A percentile compares a stretch with the other conserved stretches of the same genome.
phyloP scores from a whole-genome alignment of 1,140 invertebrate species.

The Bombus fervidus region DNA sequence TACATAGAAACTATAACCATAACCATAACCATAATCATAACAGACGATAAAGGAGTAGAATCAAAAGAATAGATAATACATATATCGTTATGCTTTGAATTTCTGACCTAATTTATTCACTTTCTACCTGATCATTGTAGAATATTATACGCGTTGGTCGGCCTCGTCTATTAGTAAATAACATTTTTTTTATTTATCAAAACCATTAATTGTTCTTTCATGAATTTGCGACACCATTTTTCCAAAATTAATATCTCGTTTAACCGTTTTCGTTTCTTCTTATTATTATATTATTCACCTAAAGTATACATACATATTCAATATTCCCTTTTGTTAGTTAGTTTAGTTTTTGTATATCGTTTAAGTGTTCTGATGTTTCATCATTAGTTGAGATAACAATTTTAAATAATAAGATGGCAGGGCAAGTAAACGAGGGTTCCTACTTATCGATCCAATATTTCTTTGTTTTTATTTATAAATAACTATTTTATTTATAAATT shows the following conservation, averaged over 20 bases:
- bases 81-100: neutral
- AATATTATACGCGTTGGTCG: neutral
- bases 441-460: neutral
- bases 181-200: neutral
- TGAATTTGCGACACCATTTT: neutral
- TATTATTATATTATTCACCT: neutral
- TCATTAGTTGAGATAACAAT: neutral
- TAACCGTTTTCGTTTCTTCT: neutral
- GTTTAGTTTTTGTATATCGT: neutral
- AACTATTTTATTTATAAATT: no score
- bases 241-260: neutral
- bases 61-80: neutral
- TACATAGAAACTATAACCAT: neutral
- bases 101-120: neutral
- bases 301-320: no score
- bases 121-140: neutral
- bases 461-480: neutral
- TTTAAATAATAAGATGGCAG: neutral
- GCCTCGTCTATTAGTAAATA: neutral
- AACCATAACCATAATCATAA: no score
- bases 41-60: neutral
- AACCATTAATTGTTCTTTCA: neutral
- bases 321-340: neutral
- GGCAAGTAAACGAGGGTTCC: no score
- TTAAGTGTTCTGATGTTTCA: neutral